Base-by-base conservation (phyloP, 2,888 invertebrate species). In the Hydrotaea cyrtoneurina region DNA sequence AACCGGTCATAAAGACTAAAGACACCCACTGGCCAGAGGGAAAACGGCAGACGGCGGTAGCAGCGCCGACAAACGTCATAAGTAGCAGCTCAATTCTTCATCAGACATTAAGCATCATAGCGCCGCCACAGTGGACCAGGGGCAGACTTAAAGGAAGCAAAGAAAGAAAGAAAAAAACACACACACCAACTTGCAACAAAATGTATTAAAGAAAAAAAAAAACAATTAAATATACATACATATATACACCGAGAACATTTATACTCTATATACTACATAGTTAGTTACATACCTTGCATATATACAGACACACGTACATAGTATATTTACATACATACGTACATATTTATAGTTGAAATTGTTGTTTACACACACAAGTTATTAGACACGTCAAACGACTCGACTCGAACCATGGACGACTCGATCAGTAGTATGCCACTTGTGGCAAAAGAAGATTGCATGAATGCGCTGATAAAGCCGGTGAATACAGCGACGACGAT, bases 341-440 rank as follows among this genome's bases (percentile, higher is more conserved):
- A 53, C 5, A 53, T n/a, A 55, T 21, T 15, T 55, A 21, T n/a
- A 7, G 53, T 43, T 43, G 50, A 50, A 50, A 50, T 50, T 50
- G 50, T 4, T n/a, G n/a, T 5, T n/a, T 8, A 50, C 50, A 1
- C 13, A 50, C 50, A 1, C 13, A n/a, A 39, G 31, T 31, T 31
- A 31, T 31, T 31, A 31, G 7, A 7, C 7, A 31, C 31, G 31
- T 31, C 31, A 39, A 13, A 3, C 36, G 36, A 36, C 36, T 3
- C 36, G 36, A 3, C 36, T 5, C 19, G 15, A 43, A 53, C 13
- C 23, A 90, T 90, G 90, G 89, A 88, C 86, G 91, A 90, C 73
- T 86, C 88, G 19, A 89, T 88, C 87, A 87, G 89, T 73, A 90
- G 88, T 86, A 85, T 89, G 85, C 89, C 90, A 72, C 87, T 91